A percentile compares a stretch with the other conserved stretches of the same genome.
These are phyloP conservation scores for Tipula confusa DNA, from an alignment of 2,888 invertebrate genomes.

Conservation along the genomic window DNA sequence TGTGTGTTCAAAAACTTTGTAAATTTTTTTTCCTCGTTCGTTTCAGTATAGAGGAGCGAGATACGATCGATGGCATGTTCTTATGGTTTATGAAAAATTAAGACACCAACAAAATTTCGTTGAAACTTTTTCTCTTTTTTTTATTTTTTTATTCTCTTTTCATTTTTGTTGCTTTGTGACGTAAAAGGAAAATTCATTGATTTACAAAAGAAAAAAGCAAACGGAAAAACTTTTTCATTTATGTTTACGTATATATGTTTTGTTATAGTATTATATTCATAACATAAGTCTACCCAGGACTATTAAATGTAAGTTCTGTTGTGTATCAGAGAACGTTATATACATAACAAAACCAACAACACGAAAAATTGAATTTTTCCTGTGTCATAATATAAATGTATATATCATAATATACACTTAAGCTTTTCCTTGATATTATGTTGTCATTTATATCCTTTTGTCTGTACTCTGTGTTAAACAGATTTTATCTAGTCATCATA, in stretches of 20 bases:
- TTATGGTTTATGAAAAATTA: conserved; percentile 7
- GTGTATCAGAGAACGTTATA: neutral
- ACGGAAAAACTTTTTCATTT: neutral
- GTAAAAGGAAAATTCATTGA: neutral
- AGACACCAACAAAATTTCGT: neutral
- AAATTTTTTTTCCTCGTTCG: neutral
- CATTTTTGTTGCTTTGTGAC: neutral
- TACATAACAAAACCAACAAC: neutral
- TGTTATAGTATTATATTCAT: no score
- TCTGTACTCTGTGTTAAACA: neutral
- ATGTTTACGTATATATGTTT: neutral
- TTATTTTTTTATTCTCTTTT: neutral
- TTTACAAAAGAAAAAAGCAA: neutral
- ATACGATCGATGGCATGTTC: neutral
- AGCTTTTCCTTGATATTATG: neutral
- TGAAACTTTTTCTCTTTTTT: neutral
- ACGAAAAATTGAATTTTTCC: neutral
- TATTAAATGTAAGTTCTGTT: neutral
- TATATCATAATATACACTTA: no score
- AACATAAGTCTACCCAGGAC: neutral
- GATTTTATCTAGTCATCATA: neutral
- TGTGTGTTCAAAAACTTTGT: neutral
- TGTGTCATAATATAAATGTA: no score
- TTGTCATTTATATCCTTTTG: neutral
- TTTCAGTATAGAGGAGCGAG: neutral